Evolutionary conservation across 2,888 invertebrate genomes (phyloP).

Genomic region (Oscheius onirici): DNA sequence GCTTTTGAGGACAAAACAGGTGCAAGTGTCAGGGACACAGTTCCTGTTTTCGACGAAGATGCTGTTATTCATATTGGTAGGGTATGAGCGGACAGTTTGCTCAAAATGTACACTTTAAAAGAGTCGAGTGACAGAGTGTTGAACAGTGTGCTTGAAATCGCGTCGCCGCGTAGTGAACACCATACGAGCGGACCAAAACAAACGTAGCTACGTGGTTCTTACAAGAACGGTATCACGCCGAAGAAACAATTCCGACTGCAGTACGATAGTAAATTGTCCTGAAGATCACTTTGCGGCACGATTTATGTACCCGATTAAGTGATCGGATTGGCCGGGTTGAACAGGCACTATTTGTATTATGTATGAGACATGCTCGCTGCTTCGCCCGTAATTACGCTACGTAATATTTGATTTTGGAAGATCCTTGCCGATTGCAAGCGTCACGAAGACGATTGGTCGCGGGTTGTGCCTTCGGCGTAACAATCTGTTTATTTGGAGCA

Average conservation of each 20-base stretch:
- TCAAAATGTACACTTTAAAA: too few relatives aligned
- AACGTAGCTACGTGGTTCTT: not conserved
- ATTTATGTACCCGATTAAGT: too few relatives aligned
- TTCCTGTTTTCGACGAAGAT: too few relatives aligned
- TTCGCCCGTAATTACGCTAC: slow-evolving; percentile 13
- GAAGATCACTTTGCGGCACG: too few relatives aligned
- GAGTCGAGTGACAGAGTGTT: not conserved
- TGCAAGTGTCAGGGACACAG: too few relatives aligned
- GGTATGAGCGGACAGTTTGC: too few relatives aligned
- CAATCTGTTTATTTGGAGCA: not conserved
- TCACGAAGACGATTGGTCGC: not conserved
- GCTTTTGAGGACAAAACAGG: too few relatives aligned
- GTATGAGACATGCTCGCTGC: not conserved
- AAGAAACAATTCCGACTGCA: too few relatives aligned
- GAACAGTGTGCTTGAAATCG: slow-evolving; percentile 18
- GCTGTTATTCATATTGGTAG: too few relatives aligned
- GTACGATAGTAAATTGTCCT: too few relatives aligned
- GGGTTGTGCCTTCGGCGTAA: not conserved
- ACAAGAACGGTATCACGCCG: too few relatives aligned
- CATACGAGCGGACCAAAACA: slow-evolving; percentile 11
- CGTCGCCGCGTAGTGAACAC: slow-evolving; percentile 9
- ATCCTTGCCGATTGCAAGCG: not conserved
- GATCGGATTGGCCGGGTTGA: too few relatives aligned
- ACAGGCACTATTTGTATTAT: slow-evolving; percentile 11
- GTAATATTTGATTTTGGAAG: slow-evolving; percentile 3